A percentile compares a stretch with the other conserved stretches of the same genome.
Conservation (phyloP, 1,140 invertebrate species). For the Bombus soroeensis region DNA sequence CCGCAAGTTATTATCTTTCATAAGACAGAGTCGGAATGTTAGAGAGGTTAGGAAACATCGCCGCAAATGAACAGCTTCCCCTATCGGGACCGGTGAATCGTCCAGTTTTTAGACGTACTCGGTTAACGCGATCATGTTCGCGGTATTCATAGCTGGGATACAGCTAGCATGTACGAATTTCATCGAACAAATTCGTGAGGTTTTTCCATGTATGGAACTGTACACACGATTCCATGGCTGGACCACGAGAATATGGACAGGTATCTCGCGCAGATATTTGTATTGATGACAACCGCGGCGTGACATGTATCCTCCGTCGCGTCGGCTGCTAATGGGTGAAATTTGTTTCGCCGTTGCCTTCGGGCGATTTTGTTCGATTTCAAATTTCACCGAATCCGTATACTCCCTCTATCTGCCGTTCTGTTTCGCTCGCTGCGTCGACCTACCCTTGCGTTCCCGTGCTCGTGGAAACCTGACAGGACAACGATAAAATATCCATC, state of each 20-base stretch:
- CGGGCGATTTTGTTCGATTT: conserved; percentile 62
- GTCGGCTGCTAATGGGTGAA: conserved; percentile 63
- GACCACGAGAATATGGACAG: conserved; percentile 32
- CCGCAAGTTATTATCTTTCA: too few relatives aligned
- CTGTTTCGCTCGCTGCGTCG: not conserved
- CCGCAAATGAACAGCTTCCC: too few relatives aligned
- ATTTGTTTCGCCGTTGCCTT: conserved; percentile 67
- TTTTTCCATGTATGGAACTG: conserved; percentile 15
- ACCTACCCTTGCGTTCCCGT: not conserved
- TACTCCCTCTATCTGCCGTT: too few relatives aligned
- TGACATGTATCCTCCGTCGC: conserved; percentile 57
- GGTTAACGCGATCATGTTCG: not conserved
- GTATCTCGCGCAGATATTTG: conserved; percentile 66
- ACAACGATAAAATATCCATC: conserved; percentile 59
- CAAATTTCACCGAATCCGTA: conserved; percentile 53
- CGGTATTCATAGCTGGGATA: not conserved
- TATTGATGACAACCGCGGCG: conserved; percentile 65
- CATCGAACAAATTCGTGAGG: conserved; percentile 40
- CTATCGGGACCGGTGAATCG: too few relatives aligned
- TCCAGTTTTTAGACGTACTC: not conserved
- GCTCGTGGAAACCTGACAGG: conserved; percentile 49
- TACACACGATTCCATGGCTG: not conserved
- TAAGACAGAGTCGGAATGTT: too few relatives aligned
- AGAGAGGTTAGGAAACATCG: too few relatives aligned
- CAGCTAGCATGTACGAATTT: not conserved